Percentiles rank a stretch among this genome's conserved stretches.
Conservation (phyloP, 2,113 vertebrate genomes). For the Nyctereutes procyonoides region DNA sequence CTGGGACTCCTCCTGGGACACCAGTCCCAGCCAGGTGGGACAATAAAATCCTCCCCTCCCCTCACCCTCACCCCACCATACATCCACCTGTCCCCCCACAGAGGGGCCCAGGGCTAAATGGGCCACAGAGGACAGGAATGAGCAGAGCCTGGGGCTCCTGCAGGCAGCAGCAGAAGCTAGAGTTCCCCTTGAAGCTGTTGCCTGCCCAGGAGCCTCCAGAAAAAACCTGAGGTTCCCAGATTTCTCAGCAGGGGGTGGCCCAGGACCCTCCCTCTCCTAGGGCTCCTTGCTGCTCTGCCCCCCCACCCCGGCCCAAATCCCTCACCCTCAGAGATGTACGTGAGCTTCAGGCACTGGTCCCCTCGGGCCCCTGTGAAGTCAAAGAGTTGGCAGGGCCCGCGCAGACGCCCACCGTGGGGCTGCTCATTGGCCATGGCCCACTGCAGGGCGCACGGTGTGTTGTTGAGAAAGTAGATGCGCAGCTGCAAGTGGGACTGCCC, state of each 20-base stretch:
- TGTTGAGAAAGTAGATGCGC: slow-evolving; percentile 81
- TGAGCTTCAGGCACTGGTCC: slow-evolving; percentile 79
- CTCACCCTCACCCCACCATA: neutral
- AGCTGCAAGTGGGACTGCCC: slow-evolving; percentile 81
- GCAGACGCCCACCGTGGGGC: slow-evolving; percentile 71
- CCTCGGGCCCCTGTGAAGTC: slow-evolving; percentile 75
- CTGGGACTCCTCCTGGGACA: neutral
- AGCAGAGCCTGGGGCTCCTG: neutral
- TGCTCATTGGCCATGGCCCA: slow-evolving; percentile 80
- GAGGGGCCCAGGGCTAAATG: neutral
- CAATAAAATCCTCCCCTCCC: neutral
- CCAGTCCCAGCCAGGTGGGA: neutral
- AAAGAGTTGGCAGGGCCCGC: slow-evolving; percentile 80
- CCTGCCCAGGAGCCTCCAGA: neutral
- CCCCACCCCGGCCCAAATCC: accelerated
- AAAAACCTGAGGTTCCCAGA: neutral
- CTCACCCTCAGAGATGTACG: slow-evolving; percentile 83
- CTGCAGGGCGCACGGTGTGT: slow-evolving; percentile 80
- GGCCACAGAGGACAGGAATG: neutral
- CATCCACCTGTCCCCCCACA: neutral
- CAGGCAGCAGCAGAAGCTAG: neutral
- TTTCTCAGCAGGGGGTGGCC: neutral
- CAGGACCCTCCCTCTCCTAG: neutral
- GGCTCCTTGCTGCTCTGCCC: neutral
- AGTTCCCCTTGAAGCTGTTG: neutral